Evolutionary conservation across 2,888 invertebrate genomes (phyloP).

Genomic region (Hydraecia micacea): DNA sequence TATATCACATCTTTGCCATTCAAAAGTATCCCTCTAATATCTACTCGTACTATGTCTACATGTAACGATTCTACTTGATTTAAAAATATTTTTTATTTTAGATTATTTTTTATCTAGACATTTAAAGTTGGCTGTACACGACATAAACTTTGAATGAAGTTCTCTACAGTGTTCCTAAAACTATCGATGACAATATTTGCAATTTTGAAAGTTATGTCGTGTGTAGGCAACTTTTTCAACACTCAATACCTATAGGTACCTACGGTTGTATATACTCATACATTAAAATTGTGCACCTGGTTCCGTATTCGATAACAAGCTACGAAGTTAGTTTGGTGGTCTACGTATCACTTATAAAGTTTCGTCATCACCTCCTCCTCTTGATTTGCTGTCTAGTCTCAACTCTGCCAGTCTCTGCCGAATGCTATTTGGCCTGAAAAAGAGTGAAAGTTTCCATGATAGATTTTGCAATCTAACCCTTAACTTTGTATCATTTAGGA

Average conservation of each 20-base stretch:
- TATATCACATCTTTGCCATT: constrained; percentile 75
- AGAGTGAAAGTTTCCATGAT: background rate
- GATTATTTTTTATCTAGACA: constrained; percentile 35
- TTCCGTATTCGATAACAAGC: constrained; percentile 70
- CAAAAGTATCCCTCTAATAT: constrained; percentile 65
- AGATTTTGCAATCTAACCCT: background rate
- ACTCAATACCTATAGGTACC: constrained; percentile 63
- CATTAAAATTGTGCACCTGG: constrained; percentile 76
- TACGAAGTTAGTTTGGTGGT: constrained; percentile 56
- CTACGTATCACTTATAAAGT: constrained; percentile 72
- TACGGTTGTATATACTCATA: constrained; percentile 67
- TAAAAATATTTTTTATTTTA: constrained; percentile 51
- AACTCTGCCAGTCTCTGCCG: constrained; percentile 85
- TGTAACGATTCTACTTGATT: constrained; percentile 66
- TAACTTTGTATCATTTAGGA: background rate
- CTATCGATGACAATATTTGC: constrained; percentile 31
- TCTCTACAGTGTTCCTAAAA: constrained; percentile 41
- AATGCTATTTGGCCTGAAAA: constrained; percentile 82
- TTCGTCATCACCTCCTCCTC: constrained; percentile 85
- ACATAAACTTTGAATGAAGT: constrained; percentile 17
- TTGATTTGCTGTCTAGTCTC: constrained; percentile 85
- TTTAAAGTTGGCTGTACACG: constrained; percentile 40
- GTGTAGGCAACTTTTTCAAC: constrained; percentile 54
- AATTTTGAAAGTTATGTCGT: constrained; percentile 32
- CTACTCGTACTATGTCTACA: constrained; percentile 64